Base-by-base conservation (phyloP, 2,888 invertebrate genomes). In the Coelogynopora nodosa region DNA sequence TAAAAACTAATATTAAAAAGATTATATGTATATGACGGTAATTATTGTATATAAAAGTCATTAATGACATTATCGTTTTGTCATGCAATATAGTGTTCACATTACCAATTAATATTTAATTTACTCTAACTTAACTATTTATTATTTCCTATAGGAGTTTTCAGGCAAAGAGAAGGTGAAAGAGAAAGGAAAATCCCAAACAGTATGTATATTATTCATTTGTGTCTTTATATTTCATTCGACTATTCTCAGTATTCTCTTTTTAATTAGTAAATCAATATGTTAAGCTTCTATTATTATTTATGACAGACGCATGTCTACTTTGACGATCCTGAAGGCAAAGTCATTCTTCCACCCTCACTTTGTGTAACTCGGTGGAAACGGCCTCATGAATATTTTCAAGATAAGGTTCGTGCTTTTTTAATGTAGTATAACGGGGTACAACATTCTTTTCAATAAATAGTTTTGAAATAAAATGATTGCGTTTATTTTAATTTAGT, bases 311-410 rank as follows among this genome's bases (percentile, higher is more conserved):
- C 88, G 18, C 89, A 89, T 13, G 90, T 91, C 87, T 90, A 90
- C 74, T 92, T 91, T 89, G 92, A 92, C 86, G 92, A 92, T 88
- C 92, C 92, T 0, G 92, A 92, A 85, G 92, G 92, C 0, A 91
- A 90, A 87, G 89, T 91, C 88, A 91, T 91, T 67, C 88, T 91
- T 89, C 91, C 92, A 23, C 87, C 89, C 0, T 89, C 90, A 30
- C 87, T 91, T 30, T 90, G 89, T 88, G 90, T 91, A 0, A 90
- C 90, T 82, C 88, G 89, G 49, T 92, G 91, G 91, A 91, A 91
- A 89, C 89, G 92, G 80, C 91, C 92, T 13, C 26, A 5, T 81
- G 81, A 81, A 81, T 81, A 81, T 81, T 49, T 49, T 49, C 49
- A 49, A 49, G 49, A 49, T 49, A 49, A 49, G 49, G 49, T 49